Evolutionary conservation across 2,113 vertebrate species (phyloP).

Genomic region (Sisor rabdophorus): DNA sequence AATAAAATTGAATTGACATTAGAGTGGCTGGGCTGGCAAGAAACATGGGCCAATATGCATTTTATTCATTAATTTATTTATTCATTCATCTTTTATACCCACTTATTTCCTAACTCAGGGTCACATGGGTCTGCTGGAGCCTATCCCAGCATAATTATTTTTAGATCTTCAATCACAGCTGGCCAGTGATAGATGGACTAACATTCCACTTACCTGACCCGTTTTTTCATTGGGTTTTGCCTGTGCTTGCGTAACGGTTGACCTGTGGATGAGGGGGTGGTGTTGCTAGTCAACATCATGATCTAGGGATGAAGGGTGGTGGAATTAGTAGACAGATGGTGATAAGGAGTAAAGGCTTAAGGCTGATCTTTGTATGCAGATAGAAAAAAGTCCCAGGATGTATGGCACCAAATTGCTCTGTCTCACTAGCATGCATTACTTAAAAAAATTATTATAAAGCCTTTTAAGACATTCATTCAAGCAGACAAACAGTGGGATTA

Average conservation of each 20-base stretch:
- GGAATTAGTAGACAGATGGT: conserved; percentile 47
- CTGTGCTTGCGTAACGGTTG: neutral
- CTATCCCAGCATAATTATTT: neutral
- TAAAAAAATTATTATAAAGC: neutral
- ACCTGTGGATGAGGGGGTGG: neutral
- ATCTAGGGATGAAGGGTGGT: neutral
- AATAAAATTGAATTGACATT: too few relatives aligned
- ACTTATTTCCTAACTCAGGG: too few relatives aligned
- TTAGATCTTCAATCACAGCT: conserved; percentile 35
- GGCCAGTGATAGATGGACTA: conserved; percentile 16
- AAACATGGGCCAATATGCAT: too few relatives aligned
- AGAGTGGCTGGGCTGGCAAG: too few relatives aligned
- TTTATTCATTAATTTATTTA: too few relatives aligned
- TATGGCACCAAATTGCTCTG: neutral
- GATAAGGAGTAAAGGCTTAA: conserved; percentile 27
- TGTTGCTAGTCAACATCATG: neutral
- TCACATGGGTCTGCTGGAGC: too few relatives aligned
- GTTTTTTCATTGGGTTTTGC: neutral
- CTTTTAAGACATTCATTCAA: neutral
- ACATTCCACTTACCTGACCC: conserved; percentile 17
- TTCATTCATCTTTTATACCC: too few relatives aligned
- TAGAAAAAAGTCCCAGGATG: conserved; percentile 9
- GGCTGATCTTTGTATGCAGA: conserved; percentile 41
- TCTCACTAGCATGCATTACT: conserved; percentile 3
- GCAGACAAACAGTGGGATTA: neutral